Percentiles rank a stretch among this genome's conserved stretches.
Evolutionary conservation across 1,140 invertebrate species (phyloP).

Genomic region (Dendroctonus ponderosae): DNA sequence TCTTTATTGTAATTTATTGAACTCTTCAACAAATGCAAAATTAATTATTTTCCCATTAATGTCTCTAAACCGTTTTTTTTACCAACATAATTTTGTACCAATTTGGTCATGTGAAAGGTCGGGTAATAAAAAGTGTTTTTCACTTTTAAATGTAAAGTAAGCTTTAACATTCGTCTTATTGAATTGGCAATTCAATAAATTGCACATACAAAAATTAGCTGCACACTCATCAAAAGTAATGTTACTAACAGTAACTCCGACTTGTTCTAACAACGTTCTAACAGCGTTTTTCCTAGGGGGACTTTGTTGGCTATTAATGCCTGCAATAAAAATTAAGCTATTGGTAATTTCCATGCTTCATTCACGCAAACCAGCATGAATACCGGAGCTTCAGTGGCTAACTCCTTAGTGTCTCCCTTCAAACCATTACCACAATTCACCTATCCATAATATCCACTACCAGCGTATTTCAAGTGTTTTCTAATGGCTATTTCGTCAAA

Average conservation of each 20-base stretch:
- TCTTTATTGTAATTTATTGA: conserved; percentile 5
- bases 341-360: conserved; percentile 23
- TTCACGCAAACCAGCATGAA: conserved; percentile 24
- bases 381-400: conserved; percentile 21
- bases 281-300: conserved; percentile 1
- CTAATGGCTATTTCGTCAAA: conserved; percentile 30
- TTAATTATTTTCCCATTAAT: conserved; percentile 20
- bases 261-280: conserved; percentile 10
- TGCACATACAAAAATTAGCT: conserved; percentile 15
- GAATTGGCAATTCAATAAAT: conserved; percentile 15
- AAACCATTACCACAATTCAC: conserved; percentile 24
- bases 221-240: conserved; percentile 18
- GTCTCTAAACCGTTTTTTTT: conserved; percentile 5
- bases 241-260: conserved; percentile 8
- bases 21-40: conserved; percentile 7
- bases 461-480: conserved; percentile 18
- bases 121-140: conserved; percentile 14
- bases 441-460: conserved; percentile 15
- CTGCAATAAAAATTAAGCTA: conserved; percentile 24
- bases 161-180: conserved; percentile 5
- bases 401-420: conserved; percentile 8
- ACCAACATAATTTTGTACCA: conserved; percentile 27
- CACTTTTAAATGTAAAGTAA: conserved; percentile 17
- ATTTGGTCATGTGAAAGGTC: conserved; percentile 30
- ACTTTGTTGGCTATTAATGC: conserved; percentile 16